A percentile compares a stretch with the other conserved stretches of the same genome.
These are phyloP conservation scores for Jacana jacana DNA, from an alignment of 2,113 vertebrate species.

Conservation along the genomic window DNA sequence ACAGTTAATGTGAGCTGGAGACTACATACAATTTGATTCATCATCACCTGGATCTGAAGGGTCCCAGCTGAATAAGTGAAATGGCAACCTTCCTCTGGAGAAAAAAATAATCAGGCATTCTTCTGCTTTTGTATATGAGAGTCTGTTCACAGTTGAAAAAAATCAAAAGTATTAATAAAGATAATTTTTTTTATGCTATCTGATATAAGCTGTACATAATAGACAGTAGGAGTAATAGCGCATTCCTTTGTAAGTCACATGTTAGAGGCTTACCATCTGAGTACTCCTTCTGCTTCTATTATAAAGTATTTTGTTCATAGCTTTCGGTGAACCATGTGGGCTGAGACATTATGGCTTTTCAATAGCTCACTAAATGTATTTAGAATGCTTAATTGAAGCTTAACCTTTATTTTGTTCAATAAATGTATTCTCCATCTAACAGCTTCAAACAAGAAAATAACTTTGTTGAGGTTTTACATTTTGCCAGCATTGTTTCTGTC, in stretches of 20 bases:
- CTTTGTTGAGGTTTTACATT: conserved; percentile 49
- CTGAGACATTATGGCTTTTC: conserved; percentile 47
- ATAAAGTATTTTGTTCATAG: conserved; percentile 14
- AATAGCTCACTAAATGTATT: conserved; percentile 66
- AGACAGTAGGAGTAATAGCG: background rate
- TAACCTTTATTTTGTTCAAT: conserved; percentile 68
- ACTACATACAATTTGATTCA: background rate
- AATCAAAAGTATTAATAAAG: background rate
- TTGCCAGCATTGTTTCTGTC: conserved; percentile 52
- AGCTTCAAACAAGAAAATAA: conserved; percentile 36
- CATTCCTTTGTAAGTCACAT: background rate
- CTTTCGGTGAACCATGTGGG: conserved; percentile 45
- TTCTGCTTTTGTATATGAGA: background rate
- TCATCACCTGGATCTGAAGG: background rate
- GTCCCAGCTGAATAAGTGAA: background rate
- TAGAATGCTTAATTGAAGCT: conserved; percentile 67
- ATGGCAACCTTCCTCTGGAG: background rate
- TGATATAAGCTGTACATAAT: background rate
- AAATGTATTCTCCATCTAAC: conserved; percentile 42
- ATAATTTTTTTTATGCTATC: background rate
- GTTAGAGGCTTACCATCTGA: background rate
- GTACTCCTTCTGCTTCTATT: conserved; percentile 23
- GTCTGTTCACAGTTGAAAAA: background rate
- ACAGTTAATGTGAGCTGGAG: background rate
- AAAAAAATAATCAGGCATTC: background rate